Base-by-base conservation (phyloP, 2,113 vertebrate genomes). In the Larimichthys polyactis region DNA sequence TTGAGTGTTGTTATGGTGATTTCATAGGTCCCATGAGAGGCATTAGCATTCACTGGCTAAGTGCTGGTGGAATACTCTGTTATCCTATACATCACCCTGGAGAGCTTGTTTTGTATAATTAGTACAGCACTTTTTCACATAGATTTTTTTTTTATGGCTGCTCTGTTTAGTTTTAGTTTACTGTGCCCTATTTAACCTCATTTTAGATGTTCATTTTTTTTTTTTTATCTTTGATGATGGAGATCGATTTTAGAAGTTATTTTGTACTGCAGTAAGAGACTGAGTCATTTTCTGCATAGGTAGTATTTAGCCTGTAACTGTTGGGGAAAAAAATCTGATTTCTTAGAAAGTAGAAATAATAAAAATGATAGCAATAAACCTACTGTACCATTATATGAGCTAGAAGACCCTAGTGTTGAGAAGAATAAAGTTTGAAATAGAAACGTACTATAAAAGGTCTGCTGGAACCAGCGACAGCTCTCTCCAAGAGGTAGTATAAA, bases 91-190 rank as follows among this genome's bases (percentile, higher is more conserved):
- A 78, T 81, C 59, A 65, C 87, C 75, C 85, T 32, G 1, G 29
- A 83, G 81, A 86, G 83, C 82, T 89, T 89, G 68, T 89, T 93
- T 90, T 73, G 49, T 81, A 59, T 84, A 88, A 91, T 85, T 91
- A 88, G 60, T 49, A 17, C 20, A 57, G 29, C 51, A 51, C 29
- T 40, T 87, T 89, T 83, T 77, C 54, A 48, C 49, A 59, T 74
- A 14, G 73, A 81, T 87, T 83, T 78, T 75, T 27, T 27, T 32
- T 70, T 68, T 65, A 29, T 44, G 10, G 14, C 44, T 70, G 0
- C 15, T 67, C 32, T 55, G 46, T 68, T 79, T 75, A 16, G 36
- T 78, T 75, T 64, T 63, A 36, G 32, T 82, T 58, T 20, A 17
- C 4, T 0, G 2, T 72, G 67, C 71, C 4, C 16, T 57, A 78